Percentiles rank a stretch among this genome's conserved stretches.
These are phyloP conservation scores for Drosophila elegans DNA, from an alignment of 1,140 invertebrate species.

Conservation along the genomic window DNA sequence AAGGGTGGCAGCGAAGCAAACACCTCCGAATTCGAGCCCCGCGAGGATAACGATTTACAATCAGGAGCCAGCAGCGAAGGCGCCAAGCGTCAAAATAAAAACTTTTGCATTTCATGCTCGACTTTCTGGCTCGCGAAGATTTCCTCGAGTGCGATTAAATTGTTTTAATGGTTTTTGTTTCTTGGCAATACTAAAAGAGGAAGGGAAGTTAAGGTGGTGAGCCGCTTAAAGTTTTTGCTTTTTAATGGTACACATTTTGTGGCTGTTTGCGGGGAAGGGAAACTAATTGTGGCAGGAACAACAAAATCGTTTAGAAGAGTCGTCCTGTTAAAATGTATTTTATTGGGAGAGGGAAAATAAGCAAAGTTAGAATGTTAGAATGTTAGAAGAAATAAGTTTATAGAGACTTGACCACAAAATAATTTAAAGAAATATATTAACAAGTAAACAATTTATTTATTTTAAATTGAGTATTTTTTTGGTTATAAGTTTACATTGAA, in stretches of 20 bases:
- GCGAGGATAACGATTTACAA: slow-evolving; percentile 75
- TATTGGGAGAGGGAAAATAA: neutral
- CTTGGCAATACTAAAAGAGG: slow-evolving; percentile 5
- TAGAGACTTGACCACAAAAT: neutral
- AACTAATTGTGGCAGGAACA: slow-evolving; percentile 40
- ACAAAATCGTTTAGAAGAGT: slow-evolving; percentile 27
- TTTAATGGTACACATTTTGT: slow-evolving; percentile 65
- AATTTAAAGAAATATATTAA: neutral
- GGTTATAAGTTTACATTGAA: no score
- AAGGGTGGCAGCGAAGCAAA: slow-evolving; percentile 19
- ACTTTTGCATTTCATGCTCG: slow-evolving; percentile 81
- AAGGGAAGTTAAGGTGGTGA: neutral
- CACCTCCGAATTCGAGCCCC: slow-evolving; percentile 30
- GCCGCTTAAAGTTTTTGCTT: slow-evolving; percentile 69
- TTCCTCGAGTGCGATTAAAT: slow-evolving; percentile 79
- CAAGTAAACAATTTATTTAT: no score
- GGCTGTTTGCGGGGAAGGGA: slow-evolving; percentile 9
- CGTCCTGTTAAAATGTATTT: slow-evolving; percentile 17
- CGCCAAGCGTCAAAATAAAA: slow-evolving; percentile 78
- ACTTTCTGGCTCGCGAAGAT: slow-evolving; percentile 72
- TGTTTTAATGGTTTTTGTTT: slow-evolving; percentile 82
- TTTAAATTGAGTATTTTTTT: no score
- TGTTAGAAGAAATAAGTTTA: neutral
- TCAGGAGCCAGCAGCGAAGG: slow-evolving; percentile 57
- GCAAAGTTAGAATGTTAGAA: neutral